phyloP scores from a whole-genome alignment of 2,113 vertebrate species.

The Cochlearius cochlearius region DNA sequence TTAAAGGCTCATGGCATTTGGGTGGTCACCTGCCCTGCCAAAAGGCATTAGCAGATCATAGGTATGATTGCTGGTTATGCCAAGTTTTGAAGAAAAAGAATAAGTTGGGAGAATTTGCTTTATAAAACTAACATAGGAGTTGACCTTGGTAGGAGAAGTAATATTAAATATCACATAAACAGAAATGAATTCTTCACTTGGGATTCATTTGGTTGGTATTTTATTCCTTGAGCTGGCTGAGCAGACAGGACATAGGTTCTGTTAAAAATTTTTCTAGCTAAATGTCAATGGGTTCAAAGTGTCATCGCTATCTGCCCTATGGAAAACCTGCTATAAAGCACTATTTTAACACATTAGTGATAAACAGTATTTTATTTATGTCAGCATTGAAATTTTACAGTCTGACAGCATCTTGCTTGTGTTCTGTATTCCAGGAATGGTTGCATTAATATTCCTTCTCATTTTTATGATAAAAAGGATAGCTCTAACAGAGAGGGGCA shows the following conservation, averaged over 20 bases:
- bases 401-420: background rate
- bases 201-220: slow-evolving; percentile 37
- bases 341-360: slow-evolving; percentile 27
- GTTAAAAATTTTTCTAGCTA: slow-evolving; percentile 53
- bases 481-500: background rate
- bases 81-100: background rate
- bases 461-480: background rate
- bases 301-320: slow-evolving; percentile 1
- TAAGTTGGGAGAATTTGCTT: background rate
- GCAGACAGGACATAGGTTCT: background rate
- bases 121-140: background rate
- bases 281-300: slow-evolving; percentile 60
- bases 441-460: background rate
- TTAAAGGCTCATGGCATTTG: background rate
- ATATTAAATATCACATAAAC: slow-evolving; percentile 48
- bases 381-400: background rate
- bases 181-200: slow-evolving; percentile 29
- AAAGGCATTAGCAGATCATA: background rate
- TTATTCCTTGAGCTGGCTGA: slow-evolving; percentile 19
- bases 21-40: background rate
- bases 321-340: slow-evolving; percentile 46
- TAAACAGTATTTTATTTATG: slow-evolving; percentile 57
- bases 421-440: background rate
- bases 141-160: slow-evolving; percentile 17
- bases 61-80: background rate